Evolutionary conservation across 2,888 invertebrate species (phyloP).

Genomic region (Aelia acuminata): DNA sequence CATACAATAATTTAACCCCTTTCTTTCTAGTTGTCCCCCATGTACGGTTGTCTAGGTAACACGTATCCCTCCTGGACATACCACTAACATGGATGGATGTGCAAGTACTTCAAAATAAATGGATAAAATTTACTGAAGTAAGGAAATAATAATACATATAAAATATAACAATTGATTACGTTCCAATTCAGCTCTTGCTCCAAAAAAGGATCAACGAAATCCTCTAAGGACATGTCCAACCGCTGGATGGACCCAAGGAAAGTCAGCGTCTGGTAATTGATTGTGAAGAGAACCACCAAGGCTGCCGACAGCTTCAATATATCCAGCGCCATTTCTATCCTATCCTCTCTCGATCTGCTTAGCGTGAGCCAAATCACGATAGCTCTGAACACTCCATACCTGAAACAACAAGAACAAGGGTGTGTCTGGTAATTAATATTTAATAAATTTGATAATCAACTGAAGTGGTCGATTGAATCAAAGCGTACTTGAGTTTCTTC

Average conservation of each 20-base stretch:
- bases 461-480: too few species aligned
- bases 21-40: too few species aligned
- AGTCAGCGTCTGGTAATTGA: background rate
- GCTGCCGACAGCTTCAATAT: background rate
- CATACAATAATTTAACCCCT: too few species aligned
- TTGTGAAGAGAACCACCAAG: background rate
- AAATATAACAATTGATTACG: background rate
- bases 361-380: background rate
- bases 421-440: too few species aligned
- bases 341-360: background rate
- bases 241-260: background rate
- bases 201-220: background rate
- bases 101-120: too few species aligned
- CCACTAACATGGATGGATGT: too few species aligned
- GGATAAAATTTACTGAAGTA: too few species aligned
- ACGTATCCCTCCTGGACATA: too few species aligned
- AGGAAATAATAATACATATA: background rate
- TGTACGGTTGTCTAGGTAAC: too few species aligned
- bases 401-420: background rate
- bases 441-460: too few species aligned
- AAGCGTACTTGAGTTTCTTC: constrained; percentile 4
- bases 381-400: background rate
- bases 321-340: background rate
- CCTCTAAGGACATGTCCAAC: background rate
- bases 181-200: background rate